Evolutionary conservation across 92 coral and sea anemone species (phyloP).

Genomic region (Epizoanthus illoricatus): DNA sequence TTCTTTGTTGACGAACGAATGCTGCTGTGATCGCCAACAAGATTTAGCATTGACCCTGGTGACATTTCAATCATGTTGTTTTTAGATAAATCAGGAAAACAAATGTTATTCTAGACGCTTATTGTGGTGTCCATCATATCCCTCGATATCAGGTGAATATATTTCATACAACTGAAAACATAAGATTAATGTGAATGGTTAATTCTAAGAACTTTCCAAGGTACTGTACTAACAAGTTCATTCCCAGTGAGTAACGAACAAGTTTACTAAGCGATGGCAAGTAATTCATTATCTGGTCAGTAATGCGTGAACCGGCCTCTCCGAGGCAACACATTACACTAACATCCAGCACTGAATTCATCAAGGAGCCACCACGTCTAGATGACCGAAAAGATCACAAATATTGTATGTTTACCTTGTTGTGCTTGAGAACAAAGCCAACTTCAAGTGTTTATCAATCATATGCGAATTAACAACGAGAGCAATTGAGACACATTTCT

Average conservation of each 20-base stretch:
- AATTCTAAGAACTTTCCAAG: too few relatives aligned
- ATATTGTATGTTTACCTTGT: neutral
- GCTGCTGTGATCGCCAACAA: neutral
- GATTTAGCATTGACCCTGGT: neutral
- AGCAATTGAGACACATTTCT: neutral
- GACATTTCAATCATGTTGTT: constrained; percentile 16
- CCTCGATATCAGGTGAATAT: neutral
- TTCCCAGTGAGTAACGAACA: too few relatives aligned
- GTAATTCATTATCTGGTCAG: too few relatives aligned
- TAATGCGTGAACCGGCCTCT: too few relatives aligned
- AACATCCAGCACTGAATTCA: neutral
- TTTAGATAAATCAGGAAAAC: constrained; percentile 11
- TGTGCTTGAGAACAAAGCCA: neutral
- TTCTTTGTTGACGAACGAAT: neutral
- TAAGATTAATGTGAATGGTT: too few relatives aligned
- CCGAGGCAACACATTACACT: too few relatives aligned
- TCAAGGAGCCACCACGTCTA: neutral
- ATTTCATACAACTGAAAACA: neutral
- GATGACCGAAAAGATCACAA: neutral
- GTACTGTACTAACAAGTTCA: too few relatives aligned
- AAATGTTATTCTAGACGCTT: neutral
- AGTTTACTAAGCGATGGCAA: too few relatives aligned
- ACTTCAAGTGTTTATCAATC: neutral
- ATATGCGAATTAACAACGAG: neutral
- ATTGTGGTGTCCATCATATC: constrained; percentile 7